Base-by-base conservation (phyloP, 2,113 vertebrate genomes). In the Plestiodon gilberti region DNA sequence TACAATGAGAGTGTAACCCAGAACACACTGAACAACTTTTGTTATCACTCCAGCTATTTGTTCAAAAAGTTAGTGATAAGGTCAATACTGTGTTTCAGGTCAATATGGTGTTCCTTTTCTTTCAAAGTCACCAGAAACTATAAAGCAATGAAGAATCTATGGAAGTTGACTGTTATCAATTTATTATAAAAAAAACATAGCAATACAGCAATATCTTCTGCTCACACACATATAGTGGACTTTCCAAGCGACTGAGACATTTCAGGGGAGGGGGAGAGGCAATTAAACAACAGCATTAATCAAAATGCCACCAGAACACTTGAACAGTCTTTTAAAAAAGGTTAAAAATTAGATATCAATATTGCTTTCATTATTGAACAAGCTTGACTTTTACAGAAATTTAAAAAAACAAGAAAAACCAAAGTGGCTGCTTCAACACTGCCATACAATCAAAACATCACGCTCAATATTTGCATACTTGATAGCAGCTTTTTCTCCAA, bases 311-410 rank as follows among this genome's bases (percentile, higher is more conserved):
- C 93, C 92, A 67, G 92, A 96, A 96, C 92, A 93, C 1, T 17
- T 90, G 90, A 94, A 92, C 76, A 90, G 90, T 94, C 94, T 94
- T 92, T 80, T 94, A 96, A 94, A 96, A n/a, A 96, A 96, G 91
- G 90, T 95, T 97, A 96, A 95, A 96, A 96, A 96, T 94, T 93
- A 96, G 93, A 73, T 95, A 95, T 94, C 94, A 96, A 93, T 91
- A 97, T 97, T 97, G 96, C 96, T 97, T 95, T 96, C 90, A 89
- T 97, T 95, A 96, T 90, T 95, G 95, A 97, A 97, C 93, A 91
- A 93, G 94, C 91, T 93, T 91, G 91, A 96, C 91, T 94, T 95
- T 94, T 90, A 92, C 94, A 93, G 87, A 23, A 93, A 73, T 89
- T 92, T 88, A 80, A 93, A 95, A 95, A 93, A 90, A 77, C 0